Evolutionary conservation across 1,140 invertebrate species (phyloP).

Genomic region (Dinoponera quadriceps): DNA sequence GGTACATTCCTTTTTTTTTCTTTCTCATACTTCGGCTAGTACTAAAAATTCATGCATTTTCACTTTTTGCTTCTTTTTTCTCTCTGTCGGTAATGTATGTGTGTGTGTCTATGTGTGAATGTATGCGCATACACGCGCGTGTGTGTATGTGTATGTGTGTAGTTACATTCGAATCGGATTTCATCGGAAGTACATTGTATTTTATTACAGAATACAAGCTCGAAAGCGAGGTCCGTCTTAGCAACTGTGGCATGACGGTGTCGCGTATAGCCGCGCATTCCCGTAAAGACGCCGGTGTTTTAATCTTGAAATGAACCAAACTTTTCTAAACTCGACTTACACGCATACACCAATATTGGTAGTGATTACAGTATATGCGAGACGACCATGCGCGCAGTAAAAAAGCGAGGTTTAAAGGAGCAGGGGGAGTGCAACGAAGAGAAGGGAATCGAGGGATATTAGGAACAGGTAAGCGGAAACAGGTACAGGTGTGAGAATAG

Average conservation of each 20-base stretch:
- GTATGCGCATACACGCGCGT: too few relatives aligned
- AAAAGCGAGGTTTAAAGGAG: constrained; percentile 66
- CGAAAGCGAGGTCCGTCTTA: constrained; percentile 45
- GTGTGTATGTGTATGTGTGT: too few relatives aligned
- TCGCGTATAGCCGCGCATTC: constrained; percentile 50
- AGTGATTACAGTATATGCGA: constrained; percentile 58
- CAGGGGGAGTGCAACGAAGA: constrained; percentile 55
- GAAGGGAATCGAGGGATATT: constrained; percentile 38
- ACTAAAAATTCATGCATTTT: constrained; percentile 46
- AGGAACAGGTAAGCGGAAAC: background rate
- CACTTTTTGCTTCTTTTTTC: background rate
- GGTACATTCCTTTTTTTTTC: constrained; percentile 23
- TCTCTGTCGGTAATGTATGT: too few relatives aligned
- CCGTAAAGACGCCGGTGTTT: constrained; percentile 27
- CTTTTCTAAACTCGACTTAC: constrained; percentile 67
- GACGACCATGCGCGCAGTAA: constrained; percentile 66
- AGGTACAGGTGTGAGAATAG: constrained; percentile 24
- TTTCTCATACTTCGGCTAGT: constrained; percentile 10
- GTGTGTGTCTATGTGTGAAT: too few relatives aligned
- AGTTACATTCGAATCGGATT: constrained; percentile 32
- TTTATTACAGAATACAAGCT: constrained; percentile 54
- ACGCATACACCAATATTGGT: constrained; percentile 63
- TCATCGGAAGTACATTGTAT: constrained; percentile 48
- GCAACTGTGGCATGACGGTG: constrained; percentile 37
- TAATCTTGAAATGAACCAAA: constrained; percentile 40